Evolutionary conservation across 2,113 vertebrate species (phyloP).

Genomic region (Salvelinus fontinalis): DNA sequence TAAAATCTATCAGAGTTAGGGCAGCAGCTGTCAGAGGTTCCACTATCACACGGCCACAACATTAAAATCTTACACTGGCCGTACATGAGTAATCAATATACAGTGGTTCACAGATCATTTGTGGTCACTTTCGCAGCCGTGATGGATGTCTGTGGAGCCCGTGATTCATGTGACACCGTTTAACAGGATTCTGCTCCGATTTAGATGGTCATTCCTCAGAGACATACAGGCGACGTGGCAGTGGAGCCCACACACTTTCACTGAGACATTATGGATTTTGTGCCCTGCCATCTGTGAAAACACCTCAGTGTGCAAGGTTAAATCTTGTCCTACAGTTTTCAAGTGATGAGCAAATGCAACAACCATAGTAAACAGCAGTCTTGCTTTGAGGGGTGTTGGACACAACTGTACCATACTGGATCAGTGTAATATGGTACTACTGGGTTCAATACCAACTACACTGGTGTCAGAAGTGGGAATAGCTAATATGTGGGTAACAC

Average conservation of each 20-base stretch:
- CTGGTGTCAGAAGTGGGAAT: neutral
- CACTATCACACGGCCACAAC: slow-evolving; percentile 88
- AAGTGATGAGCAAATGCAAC: neutral
- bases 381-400: neutral
- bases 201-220: slow-evolving; percentile 87
- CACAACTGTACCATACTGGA: neutral
- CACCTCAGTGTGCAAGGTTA: slow-evolving; percentile 81
- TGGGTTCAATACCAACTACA: neutral
- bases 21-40: slow-evolving; percentile 94
- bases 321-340: slow-evolving; percentile 65
- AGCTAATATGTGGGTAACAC: neutral
- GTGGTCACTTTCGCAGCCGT: slow-evolving; percentile 93
- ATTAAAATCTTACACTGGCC: slow-evolving; percentile 99
- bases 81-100: slow-evolving; percentile 98
- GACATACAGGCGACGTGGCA: neutral
- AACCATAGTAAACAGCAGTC: neutral
- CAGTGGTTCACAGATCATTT: slow-evolving; percentile 98
- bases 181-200: slow-evolving; percentile 89
- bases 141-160: slow-evolving; percentile 90
- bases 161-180: slow-evolving; percentile 93
- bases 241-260: slow-evolving; percentile 79
- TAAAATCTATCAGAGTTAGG: slow-evolving; percentile 99
- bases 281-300: slow-evolving; percentile 85
- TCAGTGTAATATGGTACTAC: neutral
- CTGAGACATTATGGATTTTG: slow-evolving; percentile 85